Percentiles rank a stretch among this genome's conserved stretches.
These are phyloP conservation scores for Nymphalis c-album DNA, from an alignment of 2,888 invertebrate species.

Conservation along the genomic window DNA sequence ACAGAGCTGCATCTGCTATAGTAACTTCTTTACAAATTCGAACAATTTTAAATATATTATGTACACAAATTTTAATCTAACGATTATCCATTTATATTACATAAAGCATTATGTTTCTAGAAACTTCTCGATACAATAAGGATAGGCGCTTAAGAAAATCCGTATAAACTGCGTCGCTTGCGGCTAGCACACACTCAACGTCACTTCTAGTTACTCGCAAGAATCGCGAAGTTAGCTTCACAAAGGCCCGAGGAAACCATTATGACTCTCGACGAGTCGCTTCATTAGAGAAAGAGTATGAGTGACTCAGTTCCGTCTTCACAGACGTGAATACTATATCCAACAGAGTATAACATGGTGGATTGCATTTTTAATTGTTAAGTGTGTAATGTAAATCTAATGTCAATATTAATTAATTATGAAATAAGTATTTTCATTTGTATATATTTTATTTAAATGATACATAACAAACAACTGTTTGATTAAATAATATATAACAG, in stretches of 20 bases:
- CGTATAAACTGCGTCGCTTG: constrained; percentile 28
- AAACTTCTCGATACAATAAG: constrained; percentile 16
- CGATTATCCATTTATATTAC: no score
- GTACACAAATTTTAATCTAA: no score
- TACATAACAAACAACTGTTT: no score
- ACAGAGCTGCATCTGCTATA: no score
- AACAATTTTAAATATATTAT: no score
- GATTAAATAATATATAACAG: no score
- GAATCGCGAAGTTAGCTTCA: constrained; percentile 72
- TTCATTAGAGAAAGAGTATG: constrained; percentile 63
- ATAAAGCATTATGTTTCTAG: constrained; percentile 12
- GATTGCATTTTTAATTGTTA: background rate
- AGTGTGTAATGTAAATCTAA: background rate
- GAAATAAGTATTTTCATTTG: no score
- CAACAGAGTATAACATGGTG: constrained; percentile 1
- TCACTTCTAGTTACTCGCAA: constrained; percentile 63
- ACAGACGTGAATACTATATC: constrained; percentile 4
- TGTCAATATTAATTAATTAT: no score
- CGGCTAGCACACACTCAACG: constrained; percentile 51
- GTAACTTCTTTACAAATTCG: no score
- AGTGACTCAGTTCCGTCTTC: constrained; percentile 40
- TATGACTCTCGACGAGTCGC: constrained; percentile 72
- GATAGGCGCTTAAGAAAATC: constrained; percentile 24
- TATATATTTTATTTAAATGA: no score
- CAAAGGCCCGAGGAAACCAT: constrained; percentile 79